A percentile compares a stretch with the other conserved stretches of the same genome.
These are phyloP conservation scores for Micrasema longulum DNA, from an alignment of 1,140 invertebrate genomes.

Conservation along the genomic window DNA sequence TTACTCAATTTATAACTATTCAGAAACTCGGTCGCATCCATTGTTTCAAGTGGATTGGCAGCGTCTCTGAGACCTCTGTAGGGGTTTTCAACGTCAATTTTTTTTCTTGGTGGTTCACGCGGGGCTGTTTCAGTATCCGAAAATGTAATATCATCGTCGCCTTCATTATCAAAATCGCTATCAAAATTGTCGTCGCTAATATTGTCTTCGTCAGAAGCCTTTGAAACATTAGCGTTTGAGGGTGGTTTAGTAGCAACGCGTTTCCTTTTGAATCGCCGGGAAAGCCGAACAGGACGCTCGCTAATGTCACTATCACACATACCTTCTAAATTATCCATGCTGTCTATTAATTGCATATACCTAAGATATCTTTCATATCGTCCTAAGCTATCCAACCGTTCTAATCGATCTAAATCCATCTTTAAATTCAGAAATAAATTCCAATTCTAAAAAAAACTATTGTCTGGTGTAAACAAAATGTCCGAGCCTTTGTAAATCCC, in stretches of 20 bases:
- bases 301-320: constrained; percentile 37
- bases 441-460: too few species aligned
- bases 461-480: background rate
- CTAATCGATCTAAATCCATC: constrained; percentile 36
- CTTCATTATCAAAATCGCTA: too few species aligned
- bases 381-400: constrained; percentile 28
- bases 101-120: constrained; percentile 42
- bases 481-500: too few species aligned
- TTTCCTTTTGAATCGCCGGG: constrained; percentile 18
- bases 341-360: constrained; percentile 49
- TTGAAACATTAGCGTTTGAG: constrained; percentile 1
- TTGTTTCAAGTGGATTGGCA: constrained; percentile 48
- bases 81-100: constrained; percentile 45
- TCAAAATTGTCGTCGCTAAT: constrained; percentile 31
- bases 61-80: constrained; percentile 48
- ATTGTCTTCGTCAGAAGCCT: constrained; percentile 37
- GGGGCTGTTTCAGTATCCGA: constrained; percentile 33
- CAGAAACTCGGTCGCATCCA: constrained; percentile 47
- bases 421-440: constrained; percentile 12
- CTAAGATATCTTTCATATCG: constrained; percentile 46
- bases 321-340: constrained; percentile 51
- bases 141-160: too few species aligned
- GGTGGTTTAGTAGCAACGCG: background rate
- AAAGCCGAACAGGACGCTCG: constrained; percentile 9
- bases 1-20: constrained; percentile 50